Base-by-base conservation (phyloP, 2,888 invertebrate species). In the Rugalucina vietnamica region DNA sequence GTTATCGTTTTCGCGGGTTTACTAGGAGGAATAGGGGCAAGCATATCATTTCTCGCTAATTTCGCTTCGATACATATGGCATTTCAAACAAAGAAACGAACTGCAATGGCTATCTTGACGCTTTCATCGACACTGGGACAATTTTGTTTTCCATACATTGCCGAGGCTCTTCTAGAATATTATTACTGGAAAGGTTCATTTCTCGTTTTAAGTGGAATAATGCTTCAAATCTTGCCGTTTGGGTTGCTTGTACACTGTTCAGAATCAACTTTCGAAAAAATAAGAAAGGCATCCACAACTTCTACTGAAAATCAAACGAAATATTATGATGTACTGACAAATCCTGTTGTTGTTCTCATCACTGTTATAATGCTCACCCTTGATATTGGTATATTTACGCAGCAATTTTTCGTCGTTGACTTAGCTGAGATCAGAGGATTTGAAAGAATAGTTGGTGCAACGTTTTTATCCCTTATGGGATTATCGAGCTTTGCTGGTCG, bases 71-170 rank as follows among this genome's bases (percentile, higher is more conserved):
- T 83, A 29, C 79, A 76, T 5, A 79, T 76, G 83, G 79, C 72
- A 21, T 83, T 83, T 34, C 37, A n/a, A 0, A 18, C 39, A 29
- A 75, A 76, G 73, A 72, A 76, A 34, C 70, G 72, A 32, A 34
- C 79, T 29, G 83, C 79, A 5, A 65, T 83, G 14, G 73, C 72
- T 2, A 50, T 79, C 29, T 39, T 83, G 0, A 79, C 83, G 34
- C 73, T 83, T 65, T 79, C 76, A 0, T 76, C 79, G n/a, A 78
- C 83, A 4, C 37, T 83, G 49, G 83, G 79, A 4, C 83, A 83
- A 70, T 76, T 43, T 21, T 4, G 32, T 12, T 60, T 79, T 21
- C 83, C 83, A 39, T 70, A 79, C 39, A 36, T 83, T 1, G 65
- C 79, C 10, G 72, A 83, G 29, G 27, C 8, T 27, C 27, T 83